Conservation (phyloP, 1,140 invertebrate genomes). For the Oreohelix idahoensis region DNA sequence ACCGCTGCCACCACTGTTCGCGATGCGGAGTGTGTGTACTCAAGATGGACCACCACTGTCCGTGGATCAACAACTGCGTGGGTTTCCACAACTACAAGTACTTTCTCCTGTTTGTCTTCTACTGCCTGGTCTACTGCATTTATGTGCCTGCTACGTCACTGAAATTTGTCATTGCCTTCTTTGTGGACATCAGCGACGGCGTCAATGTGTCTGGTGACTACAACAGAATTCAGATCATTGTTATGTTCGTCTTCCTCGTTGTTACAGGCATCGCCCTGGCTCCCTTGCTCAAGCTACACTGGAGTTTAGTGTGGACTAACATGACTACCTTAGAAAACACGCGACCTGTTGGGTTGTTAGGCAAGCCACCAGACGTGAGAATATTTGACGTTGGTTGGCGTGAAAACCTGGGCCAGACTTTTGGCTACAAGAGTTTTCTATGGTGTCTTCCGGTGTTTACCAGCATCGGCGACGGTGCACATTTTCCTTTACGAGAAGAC, state of each 20-base stretch:
- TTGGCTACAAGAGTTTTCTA: not conserved
- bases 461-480: slow-evolving; percentile 9
- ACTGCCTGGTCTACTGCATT: slow-evolving; percentile 34
- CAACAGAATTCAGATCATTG: slow-evolving; percentile 34
- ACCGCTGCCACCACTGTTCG: slow-evolving; percentile 60
- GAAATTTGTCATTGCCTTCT: slow-evolving; percentile 39
- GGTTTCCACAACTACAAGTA: slow-evolving; percentile 91
- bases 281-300: slow-evolving; percentile 36
- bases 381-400: not conserved
- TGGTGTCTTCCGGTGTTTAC: slow-evolving; percentile 21
- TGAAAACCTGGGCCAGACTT: not conserved
- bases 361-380: not conserved
- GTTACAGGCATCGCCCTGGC: slow-evolving; percentile 22
- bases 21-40: slow-evolving; percentile 59
- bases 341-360: not conserved
- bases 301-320: slow-evolving; percentile 33
- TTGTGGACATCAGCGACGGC: slow-evolving; percentile 37
- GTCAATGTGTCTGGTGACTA: slow-evolving; percentile 31
- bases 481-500: not conserved
- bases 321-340: slow-evolving; percentile 27
- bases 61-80: slow-evolving; percentile 90
- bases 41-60: slow-evolving; percentile 91
- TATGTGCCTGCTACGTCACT: slow-evolving; percentile 38
- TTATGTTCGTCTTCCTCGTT: slow-evolving; percentile 39
- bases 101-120: slow-evolving; percentile 86